Conservation (phyloP, 2,113 vertebrate species). For the Bucco capensis region DNA sequence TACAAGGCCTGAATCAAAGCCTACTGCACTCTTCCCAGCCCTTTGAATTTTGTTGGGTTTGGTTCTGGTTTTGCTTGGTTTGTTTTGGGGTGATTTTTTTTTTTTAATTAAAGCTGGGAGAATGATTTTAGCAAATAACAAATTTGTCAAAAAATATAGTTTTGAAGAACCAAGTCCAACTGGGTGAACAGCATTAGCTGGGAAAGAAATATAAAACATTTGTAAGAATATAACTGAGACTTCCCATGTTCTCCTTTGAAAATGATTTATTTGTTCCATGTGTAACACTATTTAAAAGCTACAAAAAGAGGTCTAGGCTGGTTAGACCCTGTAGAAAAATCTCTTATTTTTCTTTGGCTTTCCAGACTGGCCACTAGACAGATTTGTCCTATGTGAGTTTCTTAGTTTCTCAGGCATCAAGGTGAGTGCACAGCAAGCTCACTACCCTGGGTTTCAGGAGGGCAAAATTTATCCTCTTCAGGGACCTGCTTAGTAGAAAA, state of each 20-base stretch:
- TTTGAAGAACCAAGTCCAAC: slow-evolving; percentile 4
- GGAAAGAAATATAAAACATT: slow-evolving; percentile 35
- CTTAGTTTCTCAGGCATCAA: not conserved
- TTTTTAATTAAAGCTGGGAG: not conserved
- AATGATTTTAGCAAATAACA: slow-evolving; percentile 2
- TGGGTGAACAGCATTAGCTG: slow-evolving; percentile 36
- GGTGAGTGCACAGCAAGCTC: too few relatives aligned
- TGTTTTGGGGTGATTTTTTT: too few relatives aligned
- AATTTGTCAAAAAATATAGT: not conserved
- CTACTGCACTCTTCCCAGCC: slow-evolving; percentile 41
- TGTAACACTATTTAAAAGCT: slow-evolving; percentile 13
- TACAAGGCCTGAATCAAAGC: slow-evolving; percentile 36
- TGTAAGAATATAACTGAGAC: not conserved
- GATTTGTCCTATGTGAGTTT: not conserved
- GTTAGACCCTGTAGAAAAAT: not conserved
- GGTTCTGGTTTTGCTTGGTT: not conserved
- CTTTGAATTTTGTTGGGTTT: slow-evolving; percentile 30
- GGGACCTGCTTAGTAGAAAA: too few relatives aligned
- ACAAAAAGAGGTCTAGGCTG: not conserved
- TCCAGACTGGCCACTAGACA: not conserved
- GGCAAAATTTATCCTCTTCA: too few relatives aligned
- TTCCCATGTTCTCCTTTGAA: slow-evolving; percentile 5
- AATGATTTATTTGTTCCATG: not conserved
- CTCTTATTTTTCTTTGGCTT: not conserved
- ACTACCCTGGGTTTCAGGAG: too few relatives aligned